Evolutionary conservation across 2,797 vertebrate genomes (phyloP).

Genomic region (Pterois miles): DNA sequence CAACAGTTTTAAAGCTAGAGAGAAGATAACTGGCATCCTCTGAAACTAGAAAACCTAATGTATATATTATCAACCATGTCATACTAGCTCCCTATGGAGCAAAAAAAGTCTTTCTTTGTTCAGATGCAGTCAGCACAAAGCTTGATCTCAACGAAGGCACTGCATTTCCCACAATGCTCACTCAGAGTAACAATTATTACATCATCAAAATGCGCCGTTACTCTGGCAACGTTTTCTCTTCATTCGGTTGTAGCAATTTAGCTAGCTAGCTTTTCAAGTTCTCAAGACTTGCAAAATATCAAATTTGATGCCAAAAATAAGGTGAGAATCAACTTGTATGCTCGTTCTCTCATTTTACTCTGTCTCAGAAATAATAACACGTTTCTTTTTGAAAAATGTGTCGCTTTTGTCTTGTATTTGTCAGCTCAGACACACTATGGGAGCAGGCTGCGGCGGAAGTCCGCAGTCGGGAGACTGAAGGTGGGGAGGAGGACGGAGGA

Average conservation of each 20-base stretch:
- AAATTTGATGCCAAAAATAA: conserved; percentile 77
- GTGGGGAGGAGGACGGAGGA: conserved; percentile 65
- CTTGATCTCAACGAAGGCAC: background rate
- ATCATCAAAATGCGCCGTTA: conserved; percentile 64
- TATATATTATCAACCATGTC: no score
- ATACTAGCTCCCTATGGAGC: no score
- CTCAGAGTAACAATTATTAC: rapidly evolving
- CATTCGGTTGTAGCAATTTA: rapidly evolving
- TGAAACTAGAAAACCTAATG: no score
- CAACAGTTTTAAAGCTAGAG: no score
- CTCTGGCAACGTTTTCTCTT: conserved; percentile 58
- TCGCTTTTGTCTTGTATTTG: background rate
- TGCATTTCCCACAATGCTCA: conserved; percentile 38
- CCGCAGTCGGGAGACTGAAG: conserved; percentile 70
- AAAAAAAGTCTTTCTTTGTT: background rate
- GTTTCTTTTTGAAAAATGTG: background rate
- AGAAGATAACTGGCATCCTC: no score
- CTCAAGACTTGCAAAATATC: background rate
- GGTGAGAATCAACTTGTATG: conserved; percentile 33
- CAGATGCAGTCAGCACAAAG: background rate
- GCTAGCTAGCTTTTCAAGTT: background rate
- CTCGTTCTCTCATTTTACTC: rapidly evolving
- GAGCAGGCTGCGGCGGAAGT: conserved; percentile 91
- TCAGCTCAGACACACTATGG: conserved; percentile 92
- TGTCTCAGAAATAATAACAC: no score